Evolutionary conservation across 2,888 invertebrate species (phyloP), one percentile per base, ranked within the genome.

Genomic region (Minunthozetes semirufus): DNA sequence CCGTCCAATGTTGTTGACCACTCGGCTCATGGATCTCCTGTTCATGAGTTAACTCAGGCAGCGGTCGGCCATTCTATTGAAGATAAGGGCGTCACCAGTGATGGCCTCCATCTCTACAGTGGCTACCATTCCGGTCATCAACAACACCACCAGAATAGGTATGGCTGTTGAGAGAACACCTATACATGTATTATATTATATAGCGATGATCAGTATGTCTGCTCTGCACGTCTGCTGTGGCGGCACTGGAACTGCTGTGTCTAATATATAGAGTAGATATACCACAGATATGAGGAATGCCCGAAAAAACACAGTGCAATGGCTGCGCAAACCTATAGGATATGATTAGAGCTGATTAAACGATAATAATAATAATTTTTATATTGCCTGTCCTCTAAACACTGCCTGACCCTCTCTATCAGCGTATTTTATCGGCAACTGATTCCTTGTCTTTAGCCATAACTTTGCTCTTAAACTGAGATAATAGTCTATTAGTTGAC

Each of bases 21-120:
- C 38, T 66, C 63, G n/a, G 63, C n/a, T 27, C 63, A 66, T 17
- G 63, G 63, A 38, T 66, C 63, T 8, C 63, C 63, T n/a, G 63
- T 66, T 17, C 27, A 61, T 25, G 61, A 61, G 27, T 66, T 66
- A 33, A 38, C 33, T n/a, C 63, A 66, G 33, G 29, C 63, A 19
- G 38, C 27, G 15, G 38, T 29, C 27, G 25, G 27, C 11, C 63
- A 66, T 66, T 17, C 33, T 2, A 27, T 66, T 15, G 33, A 66
- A n/a, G 63, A 66, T n/a, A 66, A 66, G 33, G 38, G 33, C 38
- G 63, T 38, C 29, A 66, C 6, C 17, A 17, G 5, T 38, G n/a
- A 22, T 61, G 63, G 63, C 1, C 38, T 19, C 9, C 63, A 66
- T 27, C 19, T 19, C 15, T 17, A 29, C 38, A 33, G 61, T 17